Base-by-base conservation (phyloP, 2,797 vertebrate genomes). In the Yasuhikotakia modesta region DNA sequence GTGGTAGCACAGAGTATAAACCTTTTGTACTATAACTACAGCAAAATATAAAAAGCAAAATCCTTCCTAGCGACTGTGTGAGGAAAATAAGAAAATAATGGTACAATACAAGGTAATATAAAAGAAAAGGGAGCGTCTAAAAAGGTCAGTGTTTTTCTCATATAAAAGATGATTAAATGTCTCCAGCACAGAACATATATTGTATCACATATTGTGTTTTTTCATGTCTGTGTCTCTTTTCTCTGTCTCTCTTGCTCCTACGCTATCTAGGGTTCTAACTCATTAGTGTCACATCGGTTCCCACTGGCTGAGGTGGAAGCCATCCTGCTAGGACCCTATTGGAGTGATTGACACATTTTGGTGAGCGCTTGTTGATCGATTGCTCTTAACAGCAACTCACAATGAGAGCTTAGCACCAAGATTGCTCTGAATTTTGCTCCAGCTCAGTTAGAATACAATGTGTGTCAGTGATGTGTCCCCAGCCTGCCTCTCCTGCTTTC, bases 321-420 rank as follows among this genome's bases (percentile, higher is more conserved):
- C 2, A 12, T 78, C 60, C 45, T 78, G 67, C 55, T 65, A 32
- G 63, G 79, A 22, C 74, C 67, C 10, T 21, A 46, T 8, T n/a
- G n/a, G 58, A 14, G 58, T 78, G 80, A 85, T 83, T 85, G 86
- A 85, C 82, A 83, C 52, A 68, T 75, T 70, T 78, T 72, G 27
- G 76, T 73, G 32, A 21, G 53, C 69, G 76, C 70, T 48, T 66
- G 79, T 72, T 79, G 83, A 81, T 82, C 69, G 58, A 82, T 80
- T 48, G 75, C 75, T 78, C 68, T 82, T 60, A 78, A 60, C 53
- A 10, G 65, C 65, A 63, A 72, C 82, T 81, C 76, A 68, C 52
- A 82, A 64, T 35, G 45, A 78, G 39, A 27, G 21, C 32, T 64
- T 16, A 0, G 52, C 30, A 21, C 45, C 4, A 16, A 78, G 68